Base-by-base conservation (phyloP, 2,113 vertebrate species). In the Lepidothrix coronata region DNA sequence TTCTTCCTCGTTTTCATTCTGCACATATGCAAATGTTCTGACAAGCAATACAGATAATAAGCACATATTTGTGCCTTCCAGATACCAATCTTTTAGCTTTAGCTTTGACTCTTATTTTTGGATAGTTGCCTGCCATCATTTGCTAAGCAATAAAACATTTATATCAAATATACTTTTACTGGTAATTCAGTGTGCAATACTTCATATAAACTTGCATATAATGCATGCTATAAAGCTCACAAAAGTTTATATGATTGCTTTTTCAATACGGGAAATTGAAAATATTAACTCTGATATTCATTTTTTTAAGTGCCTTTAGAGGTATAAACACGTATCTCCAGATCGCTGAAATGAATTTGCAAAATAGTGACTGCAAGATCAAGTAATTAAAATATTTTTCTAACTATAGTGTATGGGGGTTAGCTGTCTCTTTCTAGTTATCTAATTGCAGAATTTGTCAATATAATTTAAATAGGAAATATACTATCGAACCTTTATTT, bases 71-170 rank as follows among this genome's bases (percentile, higher is more conserved):
- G 23, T 95, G 82, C 66, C 91, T 92, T 90, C 57, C 43, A 90
- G 78, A 62, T 83, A 93, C 22, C n/a, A 82, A 85, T 90, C 62
- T 54, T 90, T 71, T 39, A 82, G 48, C 39, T 91, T 58, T 43
- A 92, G 44, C 85, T 94, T 49, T 72, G 25, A 39, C 48, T 82
- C 46, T 51, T 90, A 57, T 14, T 95, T 95, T 93, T 44, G 33
- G 74, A 71, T 68, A 79, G 71, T n/a, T 95, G 82, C 49, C 49
- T 79, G 39, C 41, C 12, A 92, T 71, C 12, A 88, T 76, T 78
- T 83, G 30, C 62, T 86, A 88, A 83, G 58, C 80, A 92, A 51
- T 82, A 88, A 90, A 95, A 85, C 31, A 68, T 78, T 94, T 85
- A 62, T 88, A 85, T 52, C 58, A 88, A 85, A 78, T 85, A 71